Conservation (phyloP, 2,888 invertebrate species). For the Synergus japonicus region DNA sequence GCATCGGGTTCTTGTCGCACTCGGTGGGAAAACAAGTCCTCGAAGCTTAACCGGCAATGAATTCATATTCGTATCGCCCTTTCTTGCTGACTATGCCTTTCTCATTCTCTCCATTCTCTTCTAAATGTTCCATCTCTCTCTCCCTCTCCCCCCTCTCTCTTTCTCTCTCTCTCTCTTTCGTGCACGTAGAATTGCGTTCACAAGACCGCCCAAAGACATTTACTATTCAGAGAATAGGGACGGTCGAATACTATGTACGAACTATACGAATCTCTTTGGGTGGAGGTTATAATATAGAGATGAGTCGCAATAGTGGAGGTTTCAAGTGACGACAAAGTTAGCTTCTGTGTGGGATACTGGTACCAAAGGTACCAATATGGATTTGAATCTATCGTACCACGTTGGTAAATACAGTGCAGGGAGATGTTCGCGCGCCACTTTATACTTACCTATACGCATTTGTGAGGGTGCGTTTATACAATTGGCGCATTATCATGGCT, state of each 20-base stretch:
- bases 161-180: not conserved
- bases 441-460: constrained; percentile 13
- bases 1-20: not conserved
- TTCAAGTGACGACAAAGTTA: constrained; percentile 61
- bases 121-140: not conserved
- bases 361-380: constrained; percentile 25
- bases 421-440: constrained; percentile 10
- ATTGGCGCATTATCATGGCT: not conserved
- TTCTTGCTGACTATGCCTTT: not conserved
- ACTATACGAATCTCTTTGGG: constrained; percentile 42
- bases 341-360: constrained; percentile 45
- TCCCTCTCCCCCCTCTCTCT: not conserved
- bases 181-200: constrained; percentile 7
- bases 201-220: constrained; percentile 49
- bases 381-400: constrained; percentile 31
- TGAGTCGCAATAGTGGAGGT: constrained; percentile 44
- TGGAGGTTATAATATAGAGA: constrained; percentile 27
- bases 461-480: not conserved
- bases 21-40: constrained; percentile 1
- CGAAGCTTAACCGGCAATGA: constrained; percentile 4
- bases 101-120: not conserved
- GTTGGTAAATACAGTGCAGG: constrained; percentile 12
- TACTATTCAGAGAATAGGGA: constrained; percentile 52
- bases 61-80: constrained; percentile 17
- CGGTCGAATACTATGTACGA: constrained; percentile 48